phyloP scores from a whole-genome alignment of 37 sponge, comb jelly and placozoan genomes.

The Amphimedon queenslandica region DNA sequence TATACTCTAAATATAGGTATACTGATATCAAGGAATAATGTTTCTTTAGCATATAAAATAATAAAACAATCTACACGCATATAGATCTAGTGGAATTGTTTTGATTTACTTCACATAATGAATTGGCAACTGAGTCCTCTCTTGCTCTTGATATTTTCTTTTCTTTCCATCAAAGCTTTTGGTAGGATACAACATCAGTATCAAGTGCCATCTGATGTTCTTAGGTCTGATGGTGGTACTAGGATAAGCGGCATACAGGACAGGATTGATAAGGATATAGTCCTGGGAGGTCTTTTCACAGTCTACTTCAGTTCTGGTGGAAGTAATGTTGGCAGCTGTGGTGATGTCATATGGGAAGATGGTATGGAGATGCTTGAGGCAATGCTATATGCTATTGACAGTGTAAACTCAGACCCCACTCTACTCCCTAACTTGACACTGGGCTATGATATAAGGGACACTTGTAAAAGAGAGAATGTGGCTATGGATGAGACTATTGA shows the following conservation, averaged over 20 bases:
- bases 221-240: too few relatives aligned
- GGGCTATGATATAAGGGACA: constrained; percentile 91
- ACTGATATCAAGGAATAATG: too few relatives aligned
- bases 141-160: too few relatives aligned
- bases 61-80: too few relatives aligned
- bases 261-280: constrained; percentile 42
- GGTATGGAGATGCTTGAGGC: constrained; percentile 86
- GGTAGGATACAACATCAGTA: too few relatives aligned
- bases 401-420: constrained; percentile 53
- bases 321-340: constrained; percentile 33
- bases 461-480: constrained; percentile 66
- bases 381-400: constrained; percentile 76
- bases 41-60: too few relatives aligned
- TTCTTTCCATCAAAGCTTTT: too few relatives aligned
- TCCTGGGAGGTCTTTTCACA: constrained; percentile 87
- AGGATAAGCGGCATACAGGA: constrained; percentile 50
- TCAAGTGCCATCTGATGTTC: too few relatives aligned
- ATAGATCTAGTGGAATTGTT: too few relatives aligned
- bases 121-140: too few relatives aligned
- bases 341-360: constrained; percentile 33
- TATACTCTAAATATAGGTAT: too few relatives aligned
- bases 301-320: constrained; percentile 29
- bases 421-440: constrained; percentile 56
- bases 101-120: too few relatives aligned
- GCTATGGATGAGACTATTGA: constrained; percentile 74